These are phyloP conservation scores for Ptilonorhynchus violaceus DNA, from an alignment of 2,113 vertebrate genomes.

Conservation along the genomic window DNA sequence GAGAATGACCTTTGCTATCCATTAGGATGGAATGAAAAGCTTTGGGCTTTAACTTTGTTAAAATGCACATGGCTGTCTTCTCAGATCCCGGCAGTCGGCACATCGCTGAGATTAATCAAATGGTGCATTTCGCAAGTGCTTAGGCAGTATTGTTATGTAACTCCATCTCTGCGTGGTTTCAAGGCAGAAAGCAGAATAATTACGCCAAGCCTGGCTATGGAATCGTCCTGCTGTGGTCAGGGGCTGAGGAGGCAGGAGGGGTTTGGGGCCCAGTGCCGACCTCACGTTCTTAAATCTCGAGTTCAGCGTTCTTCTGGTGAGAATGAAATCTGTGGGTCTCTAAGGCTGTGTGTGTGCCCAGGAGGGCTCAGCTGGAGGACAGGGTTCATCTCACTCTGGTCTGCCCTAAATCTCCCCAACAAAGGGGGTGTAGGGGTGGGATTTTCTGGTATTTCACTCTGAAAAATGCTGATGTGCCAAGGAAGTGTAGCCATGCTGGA, in stretches of 20 bases:
- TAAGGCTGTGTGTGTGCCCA: neutral
- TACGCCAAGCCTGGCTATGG: neutral
- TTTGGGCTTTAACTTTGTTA: conserved; percentile 53
- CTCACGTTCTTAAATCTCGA: neutral
- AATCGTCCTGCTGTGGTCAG: conserved; percentile 5
- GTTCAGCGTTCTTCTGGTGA: neutral
- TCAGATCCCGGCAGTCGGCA: neutral
- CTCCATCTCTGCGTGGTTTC: neutral
- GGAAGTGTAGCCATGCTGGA: neutral
- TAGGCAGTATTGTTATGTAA: conserved; percentile 17
- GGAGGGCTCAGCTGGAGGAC: neutral
- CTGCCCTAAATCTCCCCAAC: neutral
- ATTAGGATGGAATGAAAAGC: conserved; percentile 56
- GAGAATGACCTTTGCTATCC: conserved; percentile 61
- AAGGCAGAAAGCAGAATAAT: neutral
- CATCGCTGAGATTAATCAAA: conserved; percentile 39
- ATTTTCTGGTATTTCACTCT: neutral
- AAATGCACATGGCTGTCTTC: conserved; percentile 17
- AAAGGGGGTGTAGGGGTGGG: neutral
- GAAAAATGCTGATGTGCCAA: neutral
- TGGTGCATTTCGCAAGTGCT: conserved; percentile 42
- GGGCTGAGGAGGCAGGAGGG: neutral
- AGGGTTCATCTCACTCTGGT: neutral
- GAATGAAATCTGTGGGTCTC: neutral
- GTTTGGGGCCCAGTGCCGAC: neutral